Evolutionary conservation across 2,888 invertebrate species (phyloP), one percentile per base, ranked within the genome.

Genomic region (Troides oblongomaculatus): DNA sequence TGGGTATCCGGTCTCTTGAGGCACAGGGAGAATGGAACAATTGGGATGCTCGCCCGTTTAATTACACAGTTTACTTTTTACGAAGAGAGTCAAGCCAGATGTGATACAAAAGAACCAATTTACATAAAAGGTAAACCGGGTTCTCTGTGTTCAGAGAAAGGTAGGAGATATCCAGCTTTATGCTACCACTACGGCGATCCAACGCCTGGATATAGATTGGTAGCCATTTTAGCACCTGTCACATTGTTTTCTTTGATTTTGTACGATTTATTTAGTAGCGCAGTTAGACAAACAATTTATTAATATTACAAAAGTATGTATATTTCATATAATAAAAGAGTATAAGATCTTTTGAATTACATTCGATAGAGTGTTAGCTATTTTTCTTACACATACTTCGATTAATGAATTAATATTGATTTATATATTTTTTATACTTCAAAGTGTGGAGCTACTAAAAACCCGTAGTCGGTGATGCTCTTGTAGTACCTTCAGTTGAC

Each of bases 181-280:
- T 92, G 92, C 75, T 90, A 88, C 70, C 84, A 86, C 69, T 91
- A 79, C 71, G 79, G 84, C 61, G 90, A 91, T 72, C 86, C 87
- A 17, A 83, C 85, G 1, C 84, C 88, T n/a, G 88, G 85, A 0
- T 91, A 90, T 68, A 81, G 92, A 72, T 70, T 88, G 21, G 83
- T 87, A 58, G 89, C 91, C 14, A 84, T 92, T n/a, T 25, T 89
- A 46, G 90, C 89, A 1, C 88, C 91, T 0, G 79, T 89, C 18
- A 85, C 84, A 18, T 78, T 92, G 25, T 92, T 92, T 73, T 83
- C 87, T 1, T 81, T 92, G 6, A 89, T 91, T 72, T 81, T 92
- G 30, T 91, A 88, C 68, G 90, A 91, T 77, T 81, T 90, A 66
- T 90, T 92, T 72, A 90, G 87, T 73, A 85, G 90, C 68, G 89